Percentiles rank a stretch among this genome's conserved stretches.
Conservation (phyloP, 2,888 invertebrate genomes). For the Melolontha melolontha region DNA sequence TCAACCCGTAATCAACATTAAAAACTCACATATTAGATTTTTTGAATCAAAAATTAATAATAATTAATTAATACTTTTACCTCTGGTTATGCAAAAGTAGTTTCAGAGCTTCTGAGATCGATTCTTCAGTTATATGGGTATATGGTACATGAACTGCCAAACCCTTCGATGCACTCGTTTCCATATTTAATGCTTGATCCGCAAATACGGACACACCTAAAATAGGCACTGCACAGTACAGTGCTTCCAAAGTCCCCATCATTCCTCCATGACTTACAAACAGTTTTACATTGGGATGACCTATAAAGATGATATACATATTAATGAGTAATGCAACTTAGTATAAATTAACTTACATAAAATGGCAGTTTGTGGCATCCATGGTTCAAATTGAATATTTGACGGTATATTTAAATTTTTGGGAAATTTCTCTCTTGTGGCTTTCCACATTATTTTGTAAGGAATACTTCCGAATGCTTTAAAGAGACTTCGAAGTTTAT, state of each 20-base stretch:
- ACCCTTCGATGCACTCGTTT: slow-evolving; percentile 68
- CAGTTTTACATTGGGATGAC: slow-evolving; percentile 65
- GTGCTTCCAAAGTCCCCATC: slow-evolving; percentile 66
- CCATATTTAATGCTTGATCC: slow-evolving; percentile 68
- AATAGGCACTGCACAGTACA: slow-evolving; percentile 63
- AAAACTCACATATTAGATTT: too few species aligned
- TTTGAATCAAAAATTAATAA: too few species aligned
- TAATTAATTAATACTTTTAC: too few species aligned
- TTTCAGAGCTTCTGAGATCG: slow-evolving; percentile 51
- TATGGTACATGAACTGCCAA: slow-evolving; percentile 64
- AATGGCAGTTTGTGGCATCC: slow-evolving; percentile 70
- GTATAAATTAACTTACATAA: slow-evolving; percentile 62
- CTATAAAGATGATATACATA: slow-evolving; percentile 51
- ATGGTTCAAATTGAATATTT: slow-evolving; percentile 66
- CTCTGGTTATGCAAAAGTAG: slow-evolving; percentile 63
- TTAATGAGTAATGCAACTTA: slow-evolving; percentile 5
- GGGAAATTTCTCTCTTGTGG: slow-evolving; percentile 66
- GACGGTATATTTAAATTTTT: slow-evolving; percentile 62
- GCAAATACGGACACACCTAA: slow-evolving; percentile 62
- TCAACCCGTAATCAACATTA: too few species aligned
- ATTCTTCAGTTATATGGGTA: slow-evolving; percentile 54
- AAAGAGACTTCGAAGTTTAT: slow-evolving; percentile 67
- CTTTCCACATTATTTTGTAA: slow-evolving; percentile 70
- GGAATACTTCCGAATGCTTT: slow-evolving; percentile 67
- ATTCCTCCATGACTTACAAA: slow-evolving; percentile 70